Evolutionary conservation across 2,797 vertebrate genomes (phyloP).

Genomic region (Hippoglossus hippoglossus): DNA sequence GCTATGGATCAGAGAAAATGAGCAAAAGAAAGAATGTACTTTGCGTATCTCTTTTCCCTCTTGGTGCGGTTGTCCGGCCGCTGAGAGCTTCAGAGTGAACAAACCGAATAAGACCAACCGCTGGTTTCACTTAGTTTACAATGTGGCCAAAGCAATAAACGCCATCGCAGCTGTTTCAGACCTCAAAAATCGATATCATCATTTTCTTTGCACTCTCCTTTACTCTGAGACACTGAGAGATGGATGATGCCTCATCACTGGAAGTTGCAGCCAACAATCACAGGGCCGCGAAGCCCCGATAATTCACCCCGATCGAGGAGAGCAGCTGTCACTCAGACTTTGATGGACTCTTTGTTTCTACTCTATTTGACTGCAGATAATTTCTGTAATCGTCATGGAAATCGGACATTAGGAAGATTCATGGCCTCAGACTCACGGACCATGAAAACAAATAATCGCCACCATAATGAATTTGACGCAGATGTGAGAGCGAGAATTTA

Average conservation of each 20-base stretch:
- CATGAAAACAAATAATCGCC: constrained; percentile 42
- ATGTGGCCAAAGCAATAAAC: constrained; percentile 37
- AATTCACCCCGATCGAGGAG: constrained; percentile 31
- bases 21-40: constrained; percentile 1
- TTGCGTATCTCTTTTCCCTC: not conserved
- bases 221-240: constrained; percentile 20
- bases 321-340: constrained; percentile 42
- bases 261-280: not conserved
- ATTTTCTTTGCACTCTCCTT: constrained; percentile 35
- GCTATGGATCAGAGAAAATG: constrained; percentile 14
- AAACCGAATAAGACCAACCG: constrained; percentile 24
- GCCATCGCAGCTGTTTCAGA: constrained; percentile 22
- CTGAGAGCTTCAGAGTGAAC: constrained; percentile 19
- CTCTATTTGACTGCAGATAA: constrained; percentile 36
- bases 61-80: constrained; percentile 14
- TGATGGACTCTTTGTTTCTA: constrained; percentile 1
- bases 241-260: constrained; percentile 9
- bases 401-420: constrained; percentile 38
- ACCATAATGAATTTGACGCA: constrained; percentile 47
- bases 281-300: constrained; percentile 1
- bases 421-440: constrained; percentile 31
- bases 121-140: constrained; percentile 37
- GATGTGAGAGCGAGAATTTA: constrained; percentile 36
- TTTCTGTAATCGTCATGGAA: constrained; percentile 41
- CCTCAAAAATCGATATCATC: constrained; percentile 46